Base-by-base conservation (phyloP, 2,113 vertebrate genomes). In the Actenoides hombroni region DNA sequence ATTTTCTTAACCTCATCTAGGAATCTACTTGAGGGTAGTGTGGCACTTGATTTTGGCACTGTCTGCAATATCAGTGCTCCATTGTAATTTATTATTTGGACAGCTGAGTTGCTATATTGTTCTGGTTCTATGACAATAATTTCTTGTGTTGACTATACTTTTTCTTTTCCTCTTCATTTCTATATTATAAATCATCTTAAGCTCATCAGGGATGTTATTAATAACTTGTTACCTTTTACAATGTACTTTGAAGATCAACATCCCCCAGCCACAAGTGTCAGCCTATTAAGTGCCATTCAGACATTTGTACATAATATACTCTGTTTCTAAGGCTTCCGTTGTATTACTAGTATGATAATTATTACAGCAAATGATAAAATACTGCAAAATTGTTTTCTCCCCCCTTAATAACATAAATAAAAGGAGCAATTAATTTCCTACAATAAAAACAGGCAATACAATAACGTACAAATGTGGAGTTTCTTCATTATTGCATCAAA, bases 361-460 rank as follows among this genome's bases (percentile, higher is more conserved):
- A 98, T 98, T 98, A 98, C 76, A 97, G 97, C 96, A 98, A 98
- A 97, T 97, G 97, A 98, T 95, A 98, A 98, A 98, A 98, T 97
- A 97, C 82, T 94, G 95, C 96, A 97, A 98, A 98, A 97, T 97
- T 96, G 96, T 95, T 97, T 97, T 95, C 94, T 94, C 97, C 95
- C 98, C 97, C 97, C 95, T 97, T 98, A 98, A 98, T 98, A 98
- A 98, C 95, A 98, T 98, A 98, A 98, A 98, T 98, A 98, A 98
- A 98, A 98, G 97, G 89, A 98, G 97, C 97, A 98, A 98, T 98
- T 98, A 98, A 98, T 98, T 98, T 98, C 97, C 97, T 97, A 98
- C 98, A 98, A 98, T 97, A 98, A 98, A 98, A 98, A 97, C 98
- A 98, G 98, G 98, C 98, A 98, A 98, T 98, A 98, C 98, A 98